Conservation (phyloP, 2,888 invertebrate genomes). For the Ornithoptera priamus region DNA sequence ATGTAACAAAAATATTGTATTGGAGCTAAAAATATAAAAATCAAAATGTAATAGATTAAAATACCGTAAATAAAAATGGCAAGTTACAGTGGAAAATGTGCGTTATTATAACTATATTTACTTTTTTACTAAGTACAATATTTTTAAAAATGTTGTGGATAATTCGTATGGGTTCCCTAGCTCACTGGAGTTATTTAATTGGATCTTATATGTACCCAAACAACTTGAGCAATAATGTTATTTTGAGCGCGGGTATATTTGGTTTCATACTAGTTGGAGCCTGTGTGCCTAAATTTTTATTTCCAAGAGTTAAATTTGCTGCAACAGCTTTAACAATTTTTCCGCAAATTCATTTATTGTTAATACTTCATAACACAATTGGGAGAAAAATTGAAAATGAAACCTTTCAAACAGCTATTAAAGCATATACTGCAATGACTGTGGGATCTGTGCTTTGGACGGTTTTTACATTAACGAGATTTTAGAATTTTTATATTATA, state of each 20-base stretch:
- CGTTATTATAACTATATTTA: slow-evolving; percentile 38
- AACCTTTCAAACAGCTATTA: slow-evolving; percentile 43
- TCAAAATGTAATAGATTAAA: too few relatives aligned
- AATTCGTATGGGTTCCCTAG: slow-evolving; percentile 48
- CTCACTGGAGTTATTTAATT: slow-evolving; percentile 59
- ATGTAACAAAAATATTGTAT: too few relatives aligned
- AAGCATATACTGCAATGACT: slow-evolving; percentile 46
- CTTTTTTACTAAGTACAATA: slow-evolving; percentile 38
- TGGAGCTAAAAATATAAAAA: too few relatives aligned
- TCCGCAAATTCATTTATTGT: slow-evolving; percentile 56
- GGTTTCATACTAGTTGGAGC: slow-evolving; percentile 45
- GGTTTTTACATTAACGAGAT: slow-evolving; percentile 38
- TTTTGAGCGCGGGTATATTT: slow-evolving; percentile 45
- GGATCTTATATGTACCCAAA: slow-evolving; percentile 47
- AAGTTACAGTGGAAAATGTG: slow-evolving; percentile 29
- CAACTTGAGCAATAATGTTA: slow-evolving; percentile 38
- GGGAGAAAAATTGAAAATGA: slow-evolving; percentile 40
- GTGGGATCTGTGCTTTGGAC: slow-evolving; percentile 51
- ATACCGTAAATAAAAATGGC: not conserved
- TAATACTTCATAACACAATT: slow-evolving; percentile 46
- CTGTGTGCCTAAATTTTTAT: slow-evolving; percentile 46
- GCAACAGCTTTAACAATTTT: slow-evolving; percentile 52
- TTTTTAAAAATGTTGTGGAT: slow-evolving; percentile 47
- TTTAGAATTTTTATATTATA: slow-evolving; percentile 5
- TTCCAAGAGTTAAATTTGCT: slow-evolving; percentile 46